Conservation (phyloP, 2,113 vertebrate species). For the Cheirogaleus medius region DNA sequence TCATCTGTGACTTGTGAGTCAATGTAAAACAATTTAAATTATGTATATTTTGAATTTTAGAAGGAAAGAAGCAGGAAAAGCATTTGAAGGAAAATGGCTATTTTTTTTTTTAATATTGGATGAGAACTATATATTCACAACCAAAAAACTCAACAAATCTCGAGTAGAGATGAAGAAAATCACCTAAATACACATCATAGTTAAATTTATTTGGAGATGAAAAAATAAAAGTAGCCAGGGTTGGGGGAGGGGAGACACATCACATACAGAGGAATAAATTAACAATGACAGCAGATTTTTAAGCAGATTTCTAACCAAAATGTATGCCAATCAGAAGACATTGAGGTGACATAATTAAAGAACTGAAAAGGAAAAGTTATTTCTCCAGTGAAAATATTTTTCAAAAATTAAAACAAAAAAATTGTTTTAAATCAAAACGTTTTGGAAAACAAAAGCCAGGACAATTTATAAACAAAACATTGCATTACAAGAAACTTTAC, state of each 20-base stretch:
- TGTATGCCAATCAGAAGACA: background rate
- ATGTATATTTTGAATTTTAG: background rate
- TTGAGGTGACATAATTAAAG: background rate
- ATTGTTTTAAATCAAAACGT: too few relatives aligned
- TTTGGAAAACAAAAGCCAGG: background rate
- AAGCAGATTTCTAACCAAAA: background rate
- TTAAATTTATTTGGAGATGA: background rate
- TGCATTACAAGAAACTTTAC: background rate
- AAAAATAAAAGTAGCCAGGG: background rate
- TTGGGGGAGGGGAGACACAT: background rate
- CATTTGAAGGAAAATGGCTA: background rate
- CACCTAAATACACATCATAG: background rate
- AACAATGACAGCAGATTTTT: background rate
- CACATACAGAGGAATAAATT: background rate
- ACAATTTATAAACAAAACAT: background rate
- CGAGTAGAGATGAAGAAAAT: background rate
- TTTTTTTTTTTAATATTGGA: background rate
- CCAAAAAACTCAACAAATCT: background rate
- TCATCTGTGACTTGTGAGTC: background rate
- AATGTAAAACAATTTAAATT: background rate
- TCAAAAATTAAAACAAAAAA: background rate
- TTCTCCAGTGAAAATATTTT: background rate
- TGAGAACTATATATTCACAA: background rate
- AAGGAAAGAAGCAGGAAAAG: background rate
- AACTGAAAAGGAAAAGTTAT: background rate